phyloP scores from a whole-genome alignment of 2,113 vertebrate genomes.

The Sorex fumeus region DNA sequence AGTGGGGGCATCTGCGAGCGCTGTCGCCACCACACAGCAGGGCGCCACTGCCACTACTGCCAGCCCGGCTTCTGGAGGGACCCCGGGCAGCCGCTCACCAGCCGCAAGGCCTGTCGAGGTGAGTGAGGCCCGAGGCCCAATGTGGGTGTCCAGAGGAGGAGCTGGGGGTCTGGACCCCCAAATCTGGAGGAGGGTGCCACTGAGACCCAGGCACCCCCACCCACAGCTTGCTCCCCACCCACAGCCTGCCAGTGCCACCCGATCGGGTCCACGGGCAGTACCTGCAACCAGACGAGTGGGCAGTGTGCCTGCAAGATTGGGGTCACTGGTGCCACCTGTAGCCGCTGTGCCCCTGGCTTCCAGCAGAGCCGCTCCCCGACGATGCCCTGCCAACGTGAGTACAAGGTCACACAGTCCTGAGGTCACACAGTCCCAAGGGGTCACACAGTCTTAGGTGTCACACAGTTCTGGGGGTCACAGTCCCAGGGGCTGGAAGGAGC shows the following conservation, averaged over 20 bases:
- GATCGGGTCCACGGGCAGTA: constrained; percentile 90
- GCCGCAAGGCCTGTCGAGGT: constrained; percentile 94
- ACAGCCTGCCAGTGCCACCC: constrained; percentile 94
- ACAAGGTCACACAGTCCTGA: neutral
- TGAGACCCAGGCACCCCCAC: neutral
- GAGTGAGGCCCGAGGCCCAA: constrained; percentile 79
- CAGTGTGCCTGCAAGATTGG: constrained; percentile 94
- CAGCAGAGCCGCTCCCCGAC: constrained; percentile 93
- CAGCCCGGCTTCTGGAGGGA: constrained; percentile 93
- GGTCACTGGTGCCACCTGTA: constrained; percentile 92
- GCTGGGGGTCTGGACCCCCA: neutral
- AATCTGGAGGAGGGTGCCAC: neutral
- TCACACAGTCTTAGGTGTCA: fast-evolving
- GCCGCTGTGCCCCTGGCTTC: constrained; percentile 92
- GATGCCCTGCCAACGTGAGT: constrained; percentile 93
- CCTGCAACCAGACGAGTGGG: constrained; percentile 94
- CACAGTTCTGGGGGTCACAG: neutral
- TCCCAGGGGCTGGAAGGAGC: too few relatives aligned
- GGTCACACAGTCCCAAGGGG: neutral
- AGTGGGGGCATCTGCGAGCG: constrained; percentile 94
- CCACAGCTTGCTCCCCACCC: neutral
- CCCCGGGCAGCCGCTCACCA: constrained; percentile 88
- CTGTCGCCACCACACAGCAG: constrained; percentile 94
- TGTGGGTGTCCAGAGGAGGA: too few relatives aligned
- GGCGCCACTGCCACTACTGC: constrained; percentile 95